A percentile compares a stretch with the other conserved stretches of the same genome.
Conservation (phyloP, 2,888 invertebrate species). For the Sminthurinus aureus region DNA sequence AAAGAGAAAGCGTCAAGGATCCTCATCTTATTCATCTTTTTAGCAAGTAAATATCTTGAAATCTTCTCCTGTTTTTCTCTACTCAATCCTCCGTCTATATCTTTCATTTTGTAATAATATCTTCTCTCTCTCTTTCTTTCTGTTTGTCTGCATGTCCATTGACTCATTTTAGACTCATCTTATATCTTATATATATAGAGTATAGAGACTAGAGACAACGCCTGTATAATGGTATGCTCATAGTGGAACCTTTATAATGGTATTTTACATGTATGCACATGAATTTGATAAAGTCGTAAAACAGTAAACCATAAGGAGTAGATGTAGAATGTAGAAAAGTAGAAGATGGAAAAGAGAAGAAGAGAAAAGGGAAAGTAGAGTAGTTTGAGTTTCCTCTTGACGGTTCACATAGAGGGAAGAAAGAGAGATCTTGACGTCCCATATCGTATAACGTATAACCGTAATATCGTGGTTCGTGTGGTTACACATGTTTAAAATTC, state of each 20-base stretch:
- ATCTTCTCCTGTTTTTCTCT: neutral
- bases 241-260: neutral
- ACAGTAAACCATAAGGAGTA: neutral
- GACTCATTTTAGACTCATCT: too few relatives aligned
- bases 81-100: neutral
- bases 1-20: neutral
- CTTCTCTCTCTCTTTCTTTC: neutral
- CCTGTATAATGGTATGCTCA: too few relatives aligned
- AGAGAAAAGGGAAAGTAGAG: neutral
- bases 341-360: neutral
- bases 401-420: slow-evolving; percentile 34
- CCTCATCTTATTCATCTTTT: neutral
- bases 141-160: neutral
- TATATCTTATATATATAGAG: too few relatives aligned
- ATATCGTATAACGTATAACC: too few relatives aligned
- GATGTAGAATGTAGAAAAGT: neutral
- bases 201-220: too few relatives aligned
- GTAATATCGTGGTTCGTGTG: slow-evolving; percentile 17
- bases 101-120: neutral
- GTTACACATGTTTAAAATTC: slow-evolving; percentile 53
- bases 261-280: neutral
- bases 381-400: slow-evolving; percentile 20
- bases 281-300: neutral
- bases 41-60: neutral
- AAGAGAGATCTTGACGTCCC: slow-evolving; percentile 13